Evolutionary conservation across 2,113 vertebrate species (phyloP).

Genomic region (Prochilodus magdalenae): DNA sequence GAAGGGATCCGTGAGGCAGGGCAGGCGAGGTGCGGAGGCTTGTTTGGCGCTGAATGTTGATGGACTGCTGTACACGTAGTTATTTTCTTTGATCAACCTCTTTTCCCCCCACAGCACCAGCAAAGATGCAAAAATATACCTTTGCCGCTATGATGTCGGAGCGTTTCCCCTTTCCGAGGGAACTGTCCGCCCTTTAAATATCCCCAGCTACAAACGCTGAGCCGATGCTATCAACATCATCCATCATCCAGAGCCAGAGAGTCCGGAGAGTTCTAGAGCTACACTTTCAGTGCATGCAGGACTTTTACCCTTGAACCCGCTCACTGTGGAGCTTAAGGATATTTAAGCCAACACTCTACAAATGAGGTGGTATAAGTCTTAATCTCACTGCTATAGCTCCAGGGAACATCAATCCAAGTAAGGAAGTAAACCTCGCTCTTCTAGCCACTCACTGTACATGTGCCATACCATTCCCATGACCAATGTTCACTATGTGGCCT

Average conservation of each 20-base stretch:
- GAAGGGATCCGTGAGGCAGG: too few relatives aligned
- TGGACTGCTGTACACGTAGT: neutral
- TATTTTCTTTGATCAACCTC: neutral
- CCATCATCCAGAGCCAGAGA: neutral
- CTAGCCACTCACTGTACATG: too few relatives aligned
- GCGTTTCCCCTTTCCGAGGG: neutral
- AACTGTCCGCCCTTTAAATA: neutral
- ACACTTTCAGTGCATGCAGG: neutral
- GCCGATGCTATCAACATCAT: neutral
- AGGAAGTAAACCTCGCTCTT: too few relatives aligned
- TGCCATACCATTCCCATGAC: too few relatives aligned
- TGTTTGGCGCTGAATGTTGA: neutral
- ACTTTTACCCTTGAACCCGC: too few relatives aligned
- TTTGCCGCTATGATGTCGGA: neutral
- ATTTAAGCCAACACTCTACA: too few relatives aligned
- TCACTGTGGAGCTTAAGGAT: too few relatives aligned
- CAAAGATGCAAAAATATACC: neutral
- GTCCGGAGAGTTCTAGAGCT: neutral
- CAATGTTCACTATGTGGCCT: too few relatives aligned
- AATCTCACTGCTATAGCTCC: too few relatives aligned
- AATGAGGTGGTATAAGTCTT: too few relatives aligned
- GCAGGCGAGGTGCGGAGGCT: too few relatives aligned
- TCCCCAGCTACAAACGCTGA: neutral
- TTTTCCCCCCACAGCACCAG: neutral
- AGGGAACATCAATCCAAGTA: too few relatives aligned